Conservation (phyloP, 2,113 vertebrate genomes). For the Egretta garzetta region DNA sequence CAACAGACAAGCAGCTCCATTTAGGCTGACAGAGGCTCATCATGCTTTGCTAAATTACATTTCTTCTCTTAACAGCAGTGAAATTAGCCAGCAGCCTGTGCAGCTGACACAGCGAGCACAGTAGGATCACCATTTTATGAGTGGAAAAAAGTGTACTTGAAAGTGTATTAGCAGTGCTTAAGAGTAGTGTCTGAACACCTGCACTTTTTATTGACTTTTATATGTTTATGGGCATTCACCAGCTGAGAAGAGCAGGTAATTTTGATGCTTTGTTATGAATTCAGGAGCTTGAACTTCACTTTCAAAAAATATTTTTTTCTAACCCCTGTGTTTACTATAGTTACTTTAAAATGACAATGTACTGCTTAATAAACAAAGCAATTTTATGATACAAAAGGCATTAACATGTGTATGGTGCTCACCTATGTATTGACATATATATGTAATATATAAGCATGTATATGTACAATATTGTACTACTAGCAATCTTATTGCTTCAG, state of each 20-base stretch:
- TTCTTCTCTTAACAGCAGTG: neutral
- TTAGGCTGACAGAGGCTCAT: neutral
- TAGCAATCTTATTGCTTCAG: neutral
- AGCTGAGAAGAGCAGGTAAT: neutral
- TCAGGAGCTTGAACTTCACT: neutral
- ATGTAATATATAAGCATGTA: neutral
- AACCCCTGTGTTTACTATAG: neutral
- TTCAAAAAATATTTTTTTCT: neutral
- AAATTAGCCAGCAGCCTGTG: neutral
- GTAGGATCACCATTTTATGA: neutral
- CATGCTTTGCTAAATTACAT: neutral
- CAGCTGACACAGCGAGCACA: neutral
- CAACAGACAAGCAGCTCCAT: neutral
- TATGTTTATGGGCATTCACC: neutral
- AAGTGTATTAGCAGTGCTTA: neutral
- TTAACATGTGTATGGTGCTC: neutral
- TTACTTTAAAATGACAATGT: neutral
- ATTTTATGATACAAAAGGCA: neutral
- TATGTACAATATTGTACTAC: neutral
- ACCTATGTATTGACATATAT: too few species aligned
- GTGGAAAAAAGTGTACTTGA: neutral
- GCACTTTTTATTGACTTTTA: neutral
- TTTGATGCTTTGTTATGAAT: neutral
- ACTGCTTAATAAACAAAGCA: neutral
- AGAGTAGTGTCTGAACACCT: neutral